A percentile compares a stretch with the other conserved stretches of the same genome.
These are phyloP conservation scores for Latrodectus hesperus DNA, from an alignment of 2,888 invertebrate genomes.

Conservation along the genomic window DNA sequence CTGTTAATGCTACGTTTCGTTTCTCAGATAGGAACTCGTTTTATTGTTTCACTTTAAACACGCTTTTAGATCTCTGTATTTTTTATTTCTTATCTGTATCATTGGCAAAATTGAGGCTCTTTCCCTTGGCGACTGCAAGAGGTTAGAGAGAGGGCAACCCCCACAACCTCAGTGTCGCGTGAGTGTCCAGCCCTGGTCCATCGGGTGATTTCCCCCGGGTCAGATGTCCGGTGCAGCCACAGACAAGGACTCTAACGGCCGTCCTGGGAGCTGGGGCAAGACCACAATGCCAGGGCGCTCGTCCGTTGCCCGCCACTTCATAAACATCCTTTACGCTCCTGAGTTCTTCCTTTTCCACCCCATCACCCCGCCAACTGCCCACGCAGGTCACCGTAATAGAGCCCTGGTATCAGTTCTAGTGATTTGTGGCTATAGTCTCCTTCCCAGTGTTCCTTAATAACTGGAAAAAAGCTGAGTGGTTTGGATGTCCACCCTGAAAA, in stretches of 20 bases:
- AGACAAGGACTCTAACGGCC: slow-evolving; percentile 49
- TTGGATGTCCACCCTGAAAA: background rate
- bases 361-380: background rate
- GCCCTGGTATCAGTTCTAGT: background rate
- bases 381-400: background rate
- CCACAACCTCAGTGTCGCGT: slow-evolving; percentile 43
- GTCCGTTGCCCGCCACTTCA: slow-evolving; percentile 39
- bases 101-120: slow-evolving; percentile 9
- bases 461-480: background rate
- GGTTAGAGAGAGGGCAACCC: background rate
- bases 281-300: slow-evolving; percentile 27
- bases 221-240: slow-evolving; percentile 48
- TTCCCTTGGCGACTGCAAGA: slow-evolving; percentile 22
- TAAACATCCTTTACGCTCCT: slow-evolving; percentile 39
- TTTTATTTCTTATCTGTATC: background rate
- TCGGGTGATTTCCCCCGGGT: slow-evolving; percentile 64
- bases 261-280: slow-evolving; percentile 25
- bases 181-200: slow-evolving; percentile 58
- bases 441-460: slow-evolving; percentile 1
- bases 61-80: background rate
- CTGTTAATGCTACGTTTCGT: no score
- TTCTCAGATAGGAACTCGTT: no score
- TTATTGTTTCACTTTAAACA: background rate
- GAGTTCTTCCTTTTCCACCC: background rate
- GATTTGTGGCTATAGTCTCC: background rate